Evolutionary conservation across 2,797 vertebrate species (phyloP).

Genomic region (Hipposideros larvatus): DNA sequence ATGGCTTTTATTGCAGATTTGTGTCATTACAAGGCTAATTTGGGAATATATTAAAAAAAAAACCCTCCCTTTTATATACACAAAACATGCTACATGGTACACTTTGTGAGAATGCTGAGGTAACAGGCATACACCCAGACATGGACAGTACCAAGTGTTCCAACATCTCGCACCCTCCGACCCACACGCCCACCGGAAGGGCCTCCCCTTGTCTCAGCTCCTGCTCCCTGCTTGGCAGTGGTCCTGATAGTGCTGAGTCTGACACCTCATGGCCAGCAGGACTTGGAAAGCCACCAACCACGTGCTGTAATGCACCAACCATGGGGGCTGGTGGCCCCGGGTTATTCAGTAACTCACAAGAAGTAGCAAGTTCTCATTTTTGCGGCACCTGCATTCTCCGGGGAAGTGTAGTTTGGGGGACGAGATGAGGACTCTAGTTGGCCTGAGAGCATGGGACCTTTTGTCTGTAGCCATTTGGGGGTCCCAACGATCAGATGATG

Average conservation of each 20-base stretch:
- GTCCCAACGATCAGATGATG: constrained; percentile 61
- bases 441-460: constrained; percentile 85
- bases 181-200: constrained; percentile 39
- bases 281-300: constrained; percentile 53
- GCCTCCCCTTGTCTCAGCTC: constrained; percentile 63
- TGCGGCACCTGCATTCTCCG: neutral
- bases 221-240: constrained; percentile 68
- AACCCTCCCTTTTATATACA: constrained; percentile 86
- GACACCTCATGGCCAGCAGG: constrained; percentile 63
- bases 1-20: constrained; percentile 88
- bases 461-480: constrained; percentile 69
- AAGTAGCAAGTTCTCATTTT: constrained; percentile 44
- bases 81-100: constrained; percentile 86
- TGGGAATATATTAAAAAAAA: constrained; percentile 86
- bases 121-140: constrained; percentile 82
- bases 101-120: constrained; percentile 86
- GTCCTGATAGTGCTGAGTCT: constrained; percentile 57
- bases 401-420: constrained; percentile 26
- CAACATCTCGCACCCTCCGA: constrained; percentile 58
- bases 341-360: constrained; percentile 59
- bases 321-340: neutral
- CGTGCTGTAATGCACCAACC: constrained; percentile 34
- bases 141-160: constrained; percentile 61
- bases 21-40: constrained; percentile 86
- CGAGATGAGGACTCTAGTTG: constrained; percentile 28